Evolutionary conservation across 2,888 invertebrate species (phyloP).

Genomic region (Acanthosepion lycidas): DNA sequence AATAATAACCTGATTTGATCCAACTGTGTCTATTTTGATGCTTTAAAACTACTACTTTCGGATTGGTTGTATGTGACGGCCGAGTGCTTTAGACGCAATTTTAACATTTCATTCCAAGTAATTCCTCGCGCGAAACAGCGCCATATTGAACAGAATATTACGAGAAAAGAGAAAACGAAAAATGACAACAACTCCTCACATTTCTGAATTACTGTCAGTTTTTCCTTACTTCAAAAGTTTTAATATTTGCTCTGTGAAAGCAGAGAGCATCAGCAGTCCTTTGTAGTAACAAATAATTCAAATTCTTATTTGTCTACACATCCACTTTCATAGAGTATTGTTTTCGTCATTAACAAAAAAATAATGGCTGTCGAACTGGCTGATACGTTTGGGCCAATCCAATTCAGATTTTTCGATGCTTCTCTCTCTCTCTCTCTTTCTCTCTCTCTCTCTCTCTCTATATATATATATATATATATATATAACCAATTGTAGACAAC

Average conservation of each 20-base stretch:
- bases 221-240: background rate
- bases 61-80: no score
- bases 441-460: background rate
- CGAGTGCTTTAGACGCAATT: background rate
- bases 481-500: no score
- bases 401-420: background rate
- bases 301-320: background rate
- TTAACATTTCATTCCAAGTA: background rate
- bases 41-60: no score
- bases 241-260: background rate
- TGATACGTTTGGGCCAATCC: background rate
- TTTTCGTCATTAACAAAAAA: background rate
- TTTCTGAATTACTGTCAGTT: slow-evolving; percentile 1
- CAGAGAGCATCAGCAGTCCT: background rate
- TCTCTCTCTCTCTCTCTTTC: background rate
- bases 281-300: background rate
- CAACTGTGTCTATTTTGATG: no score
- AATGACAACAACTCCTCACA: background rate
- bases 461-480: background rate
- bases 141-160: background rate
- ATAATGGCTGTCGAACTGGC: background rate
- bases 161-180: background rate
- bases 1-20: no score
- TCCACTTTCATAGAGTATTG: background rate
- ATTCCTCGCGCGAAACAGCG: background rate